These are phyloP conservation scores for Bugulina stolonifera DNA, from an alignment of 2,888 invertebrate genomes.

Conservation along the genomic window DNA sequence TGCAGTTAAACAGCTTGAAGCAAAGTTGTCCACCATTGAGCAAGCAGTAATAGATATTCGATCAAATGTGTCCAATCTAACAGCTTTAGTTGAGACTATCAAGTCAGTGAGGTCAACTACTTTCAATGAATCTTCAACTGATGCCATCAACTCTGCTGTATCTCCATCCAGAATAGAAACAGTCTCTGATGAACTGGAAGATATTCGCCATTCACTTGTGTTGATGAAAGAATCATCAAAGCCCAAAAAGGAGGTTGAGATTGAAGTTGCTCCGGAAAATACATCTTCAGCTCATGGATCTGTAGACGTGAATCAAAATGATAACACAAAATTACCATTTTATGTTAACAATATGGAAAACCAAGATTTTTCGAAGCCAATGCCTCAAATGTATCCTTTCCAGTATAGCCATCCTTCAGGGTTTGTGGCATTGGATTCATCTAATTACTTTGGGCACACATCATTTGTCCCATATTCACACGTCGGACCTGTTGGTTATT, in stretches of 20 bases:
- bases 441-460: neutral
- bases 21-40: slow-evolving; percentile 1
- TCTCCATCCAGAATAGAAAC: no score
- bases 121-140: no score
- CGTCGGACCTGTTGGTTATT: neutral
- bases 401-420: no score
- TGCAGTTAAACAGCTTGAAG: neutral
- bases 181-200: neutral
- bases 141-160: no score
- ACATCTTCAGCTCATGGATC: neutral
- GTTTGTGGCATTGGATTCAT: neutral
- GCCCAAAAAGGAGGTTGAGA: no score
- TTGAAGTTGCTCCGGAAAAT: no score
- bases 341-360: neutral
- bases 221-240: neutral
- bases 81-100: neutral
- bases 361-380: neutral
- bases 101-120: no score
- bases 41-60: neutral
- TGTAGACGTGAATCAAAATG: neutral
- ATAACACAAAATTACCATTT: neutral
- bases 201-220: neutral
- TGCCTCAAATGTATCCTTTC: no score
- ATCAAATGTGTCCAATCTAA: neutral
- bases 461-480: no score